phyloP scores from a whole-genome alignment of 2,113 vertebrate genomes.

The Rynchops niger region DNA sequence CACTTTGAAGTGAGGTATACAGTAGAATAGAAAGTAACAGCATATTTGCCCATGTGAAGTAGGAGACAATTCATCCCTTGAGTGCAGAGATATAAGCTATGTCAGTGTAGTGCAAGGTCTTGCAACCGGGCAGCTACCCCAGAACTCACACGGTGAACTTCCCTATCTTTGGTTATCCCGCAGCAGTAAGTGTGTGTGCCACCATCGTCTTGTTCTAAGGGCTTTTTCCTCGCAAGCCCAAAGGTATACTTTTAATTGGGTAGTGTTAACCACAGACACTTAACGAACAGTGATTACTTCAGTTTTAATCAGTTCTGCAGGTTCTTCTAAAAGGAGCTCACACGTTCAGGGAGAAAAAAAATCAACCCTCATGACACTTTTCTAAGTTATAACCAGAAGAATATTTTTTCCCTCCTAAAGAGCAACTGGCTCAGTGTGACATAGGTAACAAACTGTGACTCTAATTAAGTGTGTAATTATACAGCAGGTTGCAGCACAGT shows the following conservation, averaged over 20 bases:
- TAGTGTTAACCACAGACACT: background rate
- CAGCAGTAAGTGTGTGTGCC: background rate
- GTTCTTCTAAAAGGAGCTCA: background rate
- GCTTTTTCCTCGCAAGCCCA: background rate
- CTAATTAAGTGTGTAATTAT: constrained; percentile 57
- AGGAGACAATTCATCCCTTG: too few relatives aligned
- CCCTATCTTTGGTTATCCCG: background rate
- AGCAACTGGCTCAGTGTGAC: constrained; percentile 3
- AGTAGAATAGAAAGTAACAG: background rate
- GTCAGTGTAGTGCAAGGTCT: background rate
- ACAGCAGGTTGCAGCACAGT: constrained; percentile 40
- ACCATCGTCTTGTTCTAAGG: background rate
- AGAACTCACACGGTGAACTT: background rate
- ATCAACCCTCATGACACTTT: background rate
- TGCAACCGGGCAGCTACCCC: background rate
- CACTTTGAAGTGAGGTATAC: background rate
- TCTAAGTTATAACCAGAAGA: background rate
- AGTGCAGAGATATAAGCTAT: background rate
- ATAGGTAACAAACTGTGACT: constrained; percentile 42
- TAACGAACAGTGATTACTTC: background rate
- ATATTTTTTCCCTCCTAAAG: background rate
- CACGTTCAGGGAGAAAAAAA: background rate
- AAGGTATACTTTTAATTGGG: background rate
- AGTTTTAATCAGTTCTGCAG: background rate
- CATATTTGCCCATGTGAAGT: background rate